Percentiles rank a stretch among this genome's conserved stretches.
Evolutionary conservation across 2,797 vertebrate genomes (phyloP).

Genomic region (Parambassis ranga): DNA sequence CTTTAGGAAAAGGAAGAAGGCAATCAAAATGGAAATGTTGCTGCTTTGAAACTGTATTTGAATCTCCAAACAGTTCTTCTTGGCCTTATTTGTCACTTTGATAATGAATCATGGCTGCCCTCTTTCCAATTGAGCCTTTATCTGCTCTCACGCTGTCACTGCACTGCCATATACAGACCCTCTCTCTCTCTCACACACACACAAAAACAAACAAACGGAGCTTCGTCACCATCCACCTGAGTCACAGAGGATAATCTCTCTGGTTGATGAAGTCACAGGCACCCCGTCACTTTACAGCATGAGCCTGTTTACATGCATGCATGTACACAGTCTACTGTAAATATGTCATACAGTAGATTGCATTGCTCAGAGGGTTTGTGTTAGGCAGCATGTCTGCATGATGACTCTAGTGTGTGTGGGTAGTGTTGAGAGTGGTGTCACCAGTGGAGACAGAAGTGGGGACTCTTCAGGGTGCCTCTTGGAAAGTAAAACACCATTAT

Average conservation of each 20-base stretch:
- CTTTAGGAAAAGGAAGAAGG: slow-evolving; percentile 53
- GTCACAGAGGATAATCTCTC: slow-evolving; percentile 72
- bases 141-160: slow-evolving; percentile 50
- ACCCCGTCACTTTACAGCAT: slow-evolving; percentile 48
- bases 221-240: slow-evolving; percentile 72
- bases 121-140: slow-evolving; percentile 52
- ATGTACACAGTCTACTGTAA: slow-evolving; percentile 60
- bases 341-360: slow-evolving; percentile 66
- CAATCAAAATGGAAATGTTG: slow-evolving; percentile 66
- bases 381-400: slow-evolving; percentile 53
- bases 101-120: slow-evolving; percentile 56
- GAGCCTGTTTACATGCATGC: slow-evolving; percentile 44
- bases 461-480: slow-evolving; percentile 62
- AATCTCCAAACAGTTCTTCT: slow-evolving; percentile 43
- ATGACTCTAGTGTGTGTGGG: slow-evolving; percentile 67
- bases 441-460: slow-evolving; percentile 51
- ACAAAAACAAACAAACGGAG: slow-evolving; percentile 57
- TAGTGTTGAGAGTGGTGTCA: slow-evolving; percentile 61
- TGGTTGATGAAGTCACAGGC: slow-evolving; percentile 70
- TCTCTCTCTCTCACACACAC: background rate
- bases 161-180: slow-evolving; percentile 25
- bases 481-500: slow-evolving; percentile 58
- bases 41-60: slow-evolving; percentile 43
- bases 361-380: slow-evolving; percentile 61
- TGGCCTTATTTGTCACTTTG: slow-evolving; percentile 53